Base-by-base conservation (phyloP, 2,888 invertebrate genomes). In the Argyra leucocephala region DNA sequence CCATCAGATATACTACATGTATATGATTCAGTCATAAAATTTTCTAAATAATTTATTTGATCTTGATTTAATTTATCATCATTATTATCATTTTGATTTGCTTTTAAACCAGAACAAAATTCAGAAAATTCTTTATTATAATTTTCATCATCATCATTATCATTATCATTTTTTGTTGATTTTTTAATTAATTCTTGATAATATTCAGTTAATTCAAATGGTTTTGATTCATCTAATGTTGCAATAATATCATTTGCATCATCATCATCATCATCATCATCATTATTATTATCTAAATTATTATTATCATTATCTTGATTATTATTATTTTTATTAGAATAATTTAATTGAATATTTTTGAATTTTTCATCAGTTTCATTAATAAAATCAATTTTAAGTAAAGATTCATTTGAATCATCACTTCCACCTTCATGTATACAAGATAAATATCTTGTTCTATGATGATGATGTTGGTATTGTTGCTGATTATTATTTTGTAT, bases 321-420 rank as follows among this genome's bases (percentile, higher is more conserved):
- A 48, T 48, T 48, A 18, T 15, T 12, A 48, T 48, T 48, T 18
- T 48, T 48, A 18, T 48, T 18, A 18, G 5, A 5, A 48, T 48
- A 48, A 48, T 18, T 48, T 18, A 18, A 15, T 48, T 15, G 18
- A 15, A 48, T 48, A 48, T 18, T 48, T 48, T 48, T 48, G 6
- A 48, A 48, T 48, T 48, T 48, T 48, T 48, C 48, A 48, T 48
- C 48, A 48, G 48, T 48, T 48, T 48, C 48, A 48, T 48, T 48
- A 48, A 48, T 48, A 48, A 48, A 48, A 48, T 48, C 48, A 48
- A 48, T 48, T 48, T 48, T 48, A 12, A 48, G 15, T 48, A 48
- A 48, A 5, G 48, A 48, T 48, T 48, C 48, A 48, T 15, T 48
- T 48, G 48, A 48, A 12, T 48, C 48, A 48, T 48, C 48, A 48